A percentile compares a stretch with the other conserved stretches of the same genome.
These are phyloP conservation scores for Emmelina monodactyla DNA, from an alignment of 2,888 invertebrate species.

Conservation along the genomic window DNA sequence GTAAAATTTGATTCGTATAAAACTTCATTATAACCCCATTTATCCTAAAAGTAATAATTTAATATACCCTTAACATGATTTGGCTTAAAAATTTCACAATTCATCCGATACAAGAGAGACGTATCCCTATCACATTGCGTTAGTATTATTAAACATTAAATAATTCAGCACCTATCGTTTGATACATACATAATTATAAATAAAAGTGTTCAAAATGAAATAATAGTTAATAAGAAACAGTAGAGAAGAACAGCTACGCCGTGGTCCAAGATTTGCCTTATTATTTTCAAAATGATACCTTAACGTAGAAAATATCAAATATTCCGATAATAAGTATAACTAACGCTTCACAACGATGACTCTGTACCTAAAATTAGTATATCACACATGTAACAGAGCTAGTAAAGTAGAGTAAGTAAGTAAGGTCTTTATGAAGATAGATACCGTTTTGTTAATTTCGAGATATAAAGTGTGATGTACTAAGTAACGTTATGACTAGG, in stretches of 20 bases:
- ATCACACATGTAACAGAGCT: no score
- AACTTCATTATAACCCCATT: constrained; percentile 51
- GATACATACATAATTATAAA: constrained; percentile 46
- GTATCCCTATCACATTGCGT: constrained; percentile 50
- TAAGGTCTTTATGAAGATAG: no score
- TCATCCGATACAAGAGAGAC: constrained; percentile 51
- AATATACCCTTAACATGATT: constrained; percentile 62
- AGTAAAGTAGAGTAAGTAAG: no score
- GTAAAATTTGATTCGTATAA: constrained; percentile 57
- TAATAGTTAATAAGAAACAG: constrained; percentile 10
- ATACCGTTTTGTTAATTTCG: no score
- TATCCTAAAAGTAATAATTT: constrained; percentile 57
- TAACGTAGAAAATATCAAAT: constrained; percentile 36
- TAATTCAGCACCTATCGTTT: constrained; percentile 56
- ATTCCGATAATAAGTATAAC: constrained; percentile 41
- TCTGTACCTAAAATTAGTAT: constrained; percentile 7
- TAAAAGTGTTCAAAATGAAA: constrained; percentile 42
- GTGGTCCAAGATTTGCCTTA: constrained; percentile 40
- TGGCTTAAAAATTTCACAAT: constrained; percentile 48
- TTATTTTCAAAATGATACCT: constrained; percentile 20
- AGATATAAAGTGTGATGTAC: constrained; percentile 9
- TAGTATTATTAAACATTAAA: constrained; percentile 52
- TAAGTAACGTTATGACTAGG: constrained; percentile 26
- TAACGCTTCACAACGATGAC: constrained; percentile 47
- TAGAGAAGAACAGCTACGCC: constrained; percentile 38